Percentiles rank a stretch among this genome's conserved stretches.
Conservation (phyloP, 2,888 invertebrate genomes). For the Eurytoma californica region DNA sequence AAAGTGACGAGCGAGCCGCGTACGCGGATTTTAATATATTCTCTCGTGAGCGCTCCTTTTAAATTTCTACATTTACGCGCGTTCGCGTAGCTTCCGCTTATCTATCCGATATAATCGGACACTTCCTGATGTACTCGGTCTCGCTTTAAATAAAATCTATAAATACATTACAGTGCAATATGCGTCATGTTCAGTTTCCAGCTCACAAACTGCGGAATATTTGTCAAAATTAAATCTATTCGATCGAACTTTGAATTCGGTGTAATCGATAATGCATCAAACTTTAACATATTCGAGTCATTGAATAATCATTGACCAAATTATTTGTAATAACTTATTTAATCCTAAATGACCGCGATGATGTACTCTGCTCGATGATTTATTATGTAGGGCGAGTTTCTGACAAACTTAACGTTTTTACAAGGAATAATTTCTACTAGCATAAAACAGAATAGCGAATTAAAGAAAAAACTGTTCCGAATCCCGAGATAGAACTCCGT, state of each 20-base stretch:
- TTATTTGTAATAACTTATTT: not conserved
- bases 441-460: no score
- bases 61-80: not conserved
- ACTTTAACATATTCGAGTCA: not conserved
- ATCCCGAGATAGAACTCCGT: not conserved
- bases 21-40: constrained; percentile 1
- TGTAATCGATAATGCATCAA: no score
- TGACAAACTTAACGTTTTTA: no score
- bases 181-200: not conserved
- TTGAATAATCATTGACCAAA: not conserved
- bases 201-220: not conserved
- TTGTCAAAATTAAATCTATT: not conserved
- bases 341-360: no score
- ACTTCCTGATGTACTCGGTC: not conserved
- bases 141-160: not conserved
- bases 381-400: no score
- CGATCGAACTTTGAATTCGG: not conserved
- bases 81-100: not conserved
- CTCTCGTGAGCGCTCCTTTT: not conserved
- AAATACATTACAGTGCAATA: constrained; percentile 10
- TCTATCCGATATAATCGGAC: no score
- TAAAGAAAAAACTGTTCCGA: no score
- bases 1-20: not conserved
- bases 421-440: no score
- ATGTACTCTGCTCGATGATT: no score